Conservation (phyloP, 2,888 invertebrate genomes). For the Agrochola circellaris region DNA sequence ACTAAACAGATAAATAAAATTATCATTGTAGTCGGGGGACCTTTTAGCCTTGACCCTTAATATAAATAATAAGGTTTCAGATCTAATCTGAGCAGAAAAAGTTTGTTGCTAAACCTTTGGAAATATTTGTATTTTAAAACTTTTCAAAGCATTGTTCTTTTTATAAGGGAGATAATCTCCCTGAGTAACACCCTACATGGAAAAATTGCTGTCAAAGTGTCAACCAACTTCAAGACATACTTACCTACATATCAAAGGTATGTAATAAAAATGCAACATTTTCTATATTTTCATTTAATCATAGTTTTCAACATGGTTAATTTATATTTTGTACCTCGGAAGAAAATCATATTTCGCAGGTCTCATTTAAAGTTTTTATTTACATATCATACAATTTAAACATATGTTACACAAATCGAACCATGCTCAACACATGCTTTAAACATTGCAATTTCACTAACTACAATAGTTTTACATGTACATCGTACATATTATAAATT, state of each 20-base stretch:
- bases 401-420: constrained; percentile 85
- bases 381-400: constrained; percentile 89
- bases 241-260: not conserved
- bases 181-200: not conserved
- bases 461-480: constrained; percentile 88
- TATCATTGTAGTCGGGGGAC: too few relatives aligned
- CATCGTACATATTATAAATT: constrained; percentile 84
- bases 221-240: not conserved
- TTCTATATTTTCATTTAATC: constrained; percentile 89
- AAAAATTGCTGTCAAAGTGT: not conserved
- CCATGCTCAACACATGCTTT: constrained; percentile 79
- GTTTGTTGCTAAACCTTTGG: not conserved
- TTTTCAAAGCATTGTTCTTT: not conserved
- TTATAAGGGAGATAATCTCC: not conserved
- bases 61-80: not conserved
- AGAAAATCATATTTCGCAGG: constrained; percentile 90
- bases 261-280: constrained; percentile 70
- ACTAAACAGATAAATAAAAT: too few relatives aligned
- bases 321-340: constrained; percentile 90
- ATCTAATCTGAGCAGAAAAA: too few relatives aligned
- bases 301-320: constrained; percentile 90
- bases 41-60: too few relatives aligned
- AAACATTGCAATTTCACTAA: constrained; percentile 86
- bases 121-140: not conserved
- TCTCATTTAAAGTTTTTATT: constrained; percentile 88